Evolutionary conservation across 2,113 vertebrate species (phyloP).

Genomic region (Datnioides undecimradiatus): DNA sequence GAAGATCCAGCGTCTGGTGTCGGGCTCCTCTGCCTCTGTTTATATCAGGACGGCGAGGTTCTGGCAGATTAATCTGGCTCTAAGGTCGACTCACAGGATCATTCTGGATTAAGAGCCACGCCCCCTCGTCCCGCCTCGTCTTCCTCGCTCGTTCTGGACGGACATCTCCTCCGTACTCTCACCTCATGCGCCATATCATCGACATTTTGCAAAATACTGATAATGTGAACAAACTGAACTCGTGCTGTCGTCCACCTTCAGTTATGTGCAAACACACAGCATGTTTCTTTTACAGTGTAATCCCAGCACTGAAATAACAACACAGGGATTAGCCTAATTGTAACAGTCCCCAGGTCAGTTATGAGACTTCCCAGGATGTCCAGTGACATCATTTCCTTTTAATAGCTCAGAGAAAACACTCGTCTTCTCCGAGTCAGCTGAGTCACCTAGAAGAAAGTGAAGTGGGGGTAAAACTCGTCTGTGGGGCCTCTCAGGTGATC

Average conservation of each 20-base stretch:
- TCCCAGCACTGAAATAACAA: slow-evolving; percentile 36
- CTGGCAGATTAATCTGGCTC: slow-evolving; percentile 60
- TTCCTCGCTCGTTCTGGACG: not conserved
- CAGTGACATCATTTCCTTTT: slow-evolving; percentile 22
- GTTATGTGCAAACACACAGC: not conserved
- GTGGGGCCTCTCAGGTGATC: too few relatives aligned
- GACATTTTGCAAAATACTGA: not conserved
- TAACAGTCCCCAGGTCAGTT: slow-evolving; percentile 31
- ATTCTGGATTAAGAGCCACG: slow-evolving; percentile 78
- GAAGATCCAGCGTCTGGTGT: not conserved
- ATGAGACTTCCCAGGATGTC: slow-evolving; percentile 21
- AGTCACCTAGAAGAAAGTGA: not conserved
- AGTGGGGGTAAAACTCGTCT: too few relatives aligned
- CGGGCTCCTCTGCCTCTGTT: slow-evolving; percentile 11
- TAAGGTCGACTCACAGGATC: slow-evolving; percentile 68
- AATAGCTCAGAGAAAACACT: not conserved
- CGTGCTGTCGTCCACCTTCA: fast-evolving
- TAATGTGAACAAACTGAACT: not conserved
- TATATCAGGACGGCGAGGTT: slow-evolving; percentile 8
- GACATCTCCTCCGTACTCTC: not conserved
- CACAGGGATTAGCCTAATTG: slow-evolving; percentile 61
- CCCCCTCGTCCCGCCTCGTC: not conserved
- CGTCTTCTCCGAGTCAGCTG: not conserved
- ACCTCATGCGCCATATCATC: fast-evolving
- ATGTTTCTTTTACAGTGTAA: slow-evolving; percentile 6